A percentile compares a stretch with the other conserved stretches of the same genome.
Evolutionary conservation across 2,888 invertebrate species (phyloP).

Genomic region (Gibbula magus): DNA sequence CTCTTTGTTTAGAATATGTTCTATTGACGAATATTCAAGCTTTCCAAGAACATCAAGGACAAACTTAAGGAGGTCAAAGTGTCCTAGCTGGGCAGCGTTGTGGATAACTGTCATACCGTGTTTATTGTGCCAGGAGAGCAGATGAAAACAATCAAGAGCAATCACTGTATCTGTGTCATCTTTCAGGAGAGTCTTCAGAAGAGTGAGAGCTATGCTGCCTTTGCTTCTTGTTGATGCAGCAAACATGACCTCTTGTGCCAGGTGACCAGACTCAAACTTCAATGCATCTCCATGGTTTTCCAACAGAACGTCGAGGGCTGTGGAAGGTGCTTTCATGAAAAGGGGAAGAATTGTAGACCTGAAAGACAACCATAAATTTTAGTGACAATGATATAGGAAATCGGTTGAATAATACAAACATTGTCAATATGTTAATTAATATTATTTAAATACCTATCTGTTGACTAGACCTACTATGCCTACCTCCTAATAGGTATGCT

Average conservation of each 20-base stretch:
- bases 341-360: neutral
- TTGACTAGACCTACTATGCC: no score
- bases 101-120: constrained; percentile 30
- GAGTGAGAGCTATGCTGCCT: neutral
- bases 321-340: neutral
- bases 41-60: neutral
- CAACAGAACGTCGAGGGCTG: neutral
- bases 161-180: no score
- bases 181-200: neutral
- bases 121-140: constrained; percentile 15
- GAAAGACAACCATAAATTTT: neutral
- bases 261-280: neutral
- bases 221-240: neutral
- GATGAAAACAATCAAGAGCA: neutral
- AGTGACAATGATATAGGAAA: no score
- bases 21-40: neutral
- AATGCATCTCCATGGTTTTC: neutral
- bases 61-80: neutral
- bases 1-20: constrained; percentile 27
- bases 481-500: no score
- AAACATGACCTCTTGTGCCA: neutral
- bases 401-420: no score
- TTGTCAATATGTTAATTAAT: no score
- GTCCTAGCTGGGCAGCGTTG: constrained; percentile 10
- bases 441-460: no score